Evolutionary conservation across 2,888 invertebrate genomes (phyloP), one percentile per base, ranked within the genome.

Genomic region (Isoperla grammatica): DNA sequence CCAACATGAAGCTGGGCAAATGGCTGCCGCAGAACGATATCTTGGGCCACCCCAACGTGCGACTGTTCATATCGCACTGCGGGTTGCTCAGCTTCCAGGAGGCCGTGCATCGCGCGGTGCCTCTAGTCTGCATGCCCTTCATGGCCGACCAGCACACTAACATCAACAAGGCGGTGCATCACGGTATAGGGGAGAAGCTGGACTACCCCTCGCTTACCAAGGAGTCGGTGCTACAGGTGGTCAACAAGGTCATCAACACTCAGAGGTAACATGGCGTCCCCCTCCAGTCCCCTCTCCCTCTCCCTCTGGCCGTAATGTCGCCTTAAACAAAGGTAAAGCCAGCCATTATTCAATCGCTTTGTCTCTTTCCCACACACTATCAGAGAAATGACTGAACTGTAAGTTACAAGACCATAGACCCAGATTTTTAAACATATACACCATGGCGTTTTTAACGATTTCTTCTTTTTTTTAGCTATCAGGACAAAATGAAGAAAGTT

Each of bases 51-150:
- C 71, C 75, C 1, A 77, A 78, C 65, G 71, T 77, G 0, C 72
- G 72, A 48, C 61, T 74, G 0, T 78, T 78, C 57, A 76, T 78
- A 2, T 76, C 77, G 0, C 78, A 79, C 45, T 78, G 79, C 1
- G 79, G 78, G 0, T 63, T 77, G 4, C 65, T 78, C 13, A 77
- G 78, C 64, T 75, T 74, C 13, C 76, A 72, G 0, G 79, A 79
- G 63, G 72, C 77, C 1, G 68, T 78, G 50, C 75, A 76, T 53
- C 73, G 75, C 62, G 77, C 76, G n/a, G 75, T 74, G 13, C 79
- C 79, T 0, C 67, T 78, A 11, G 67, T 79, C 13, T 78, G 77
- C 63, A 76, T 81, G 39, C 79, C 80, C 0, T 68, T 80, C 40
- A 79, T 79, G 65, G 79, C 79, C 9, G 79, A 80, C 66, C 76